Evolutionary conservation across 2,797 vertebrate genomes (phyloP), one percentile per base, ranked within the genome.

Genomic region (Sardinella longiceps): DNA sequence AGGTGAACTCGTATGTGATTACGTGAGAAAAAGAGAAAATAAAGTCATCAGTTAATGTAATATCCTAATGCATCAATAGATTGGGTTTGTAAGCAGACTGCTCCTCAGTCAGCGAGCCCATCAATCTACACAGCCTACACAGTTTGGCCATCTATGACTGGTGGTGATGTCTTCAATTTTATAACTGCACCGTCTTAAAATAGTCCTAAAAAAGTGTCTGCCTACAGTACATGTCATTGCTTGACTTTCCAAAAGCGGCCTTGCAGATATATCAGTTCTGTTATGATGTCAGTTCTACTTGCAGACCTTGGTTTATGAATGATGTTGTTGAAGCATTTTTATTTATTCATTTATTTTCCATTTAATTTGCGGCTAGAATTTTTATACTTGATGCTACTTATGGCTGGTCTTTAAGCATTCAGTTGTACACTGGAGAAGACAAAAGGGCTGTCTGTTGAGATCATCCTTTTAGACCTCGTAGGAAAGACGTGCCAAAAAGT

Each of bases 31-130:
- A 10, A 20, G 37, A 39, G 18, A 20, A 77, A 23, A 43, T 43
- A 77, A 77, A 43, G 33, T 23, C 37, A 43, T 77, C 70, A 77
- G 37, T 77, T 33, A 23, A 77, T 77, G 70, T 77, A 77, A 77
- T 77, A 9, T 77, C 70, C 33, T 43, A 77, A 43, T 77, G 70
- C 70, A 77, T 43, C 6, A 2, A 43, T 43, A 18, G 37, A 77
- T 77, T 20, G 20, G 6, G 43, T 77, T 43, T 77, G 37, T 18
- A 77, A 18, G 9, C 37, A 77, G 33, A 77, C 18, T 43, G 70
- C 70, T 33, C 6, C 33, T 23, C 23, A 77, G 4, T 77, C 70
- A 39, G 33, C 37, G 5, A 33, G 70, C 6, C 15, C 33, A 77
- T 77, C 33, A 7, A 77, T 77, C 33, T 77, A n/a, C n/a, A n/a